Conservation (phyloP, 2,888 invertebrate genomes). For the Scrobipalpa atriplicella region DNA sequence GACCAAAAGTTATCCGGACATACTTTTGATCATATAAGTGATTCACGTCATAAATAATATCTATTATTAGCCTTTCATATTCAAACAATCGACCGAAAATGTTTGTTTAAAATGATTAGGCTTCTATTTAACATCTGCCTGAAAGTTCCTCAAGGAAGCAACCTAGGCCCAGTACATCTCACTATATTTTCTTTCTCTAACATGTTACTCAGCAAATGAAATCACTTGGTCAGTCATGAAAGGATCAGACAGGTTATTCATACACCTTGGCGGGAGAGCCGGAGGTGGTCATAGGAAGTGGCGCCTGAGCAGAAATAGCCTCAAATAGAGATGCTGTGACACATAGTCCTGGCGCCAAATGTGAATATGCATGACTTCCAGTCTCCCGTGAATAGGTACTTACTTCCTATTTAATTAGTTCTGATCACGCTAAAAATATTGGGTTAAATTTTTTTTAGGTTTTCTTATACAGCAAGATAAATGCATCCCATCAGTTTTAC, state of each 20-base stretch:
- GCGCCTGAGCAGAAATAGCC: slow-evolving; percentile 57
- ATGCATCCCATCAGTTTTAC: too few relatives aligned
- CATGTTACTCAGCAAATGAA: slow-evolving; percentile 7
- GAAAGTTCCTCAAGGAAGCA: neutral
- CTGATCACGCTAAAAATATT: too few relatives aligned
- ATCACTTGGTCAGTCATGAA: neutral
- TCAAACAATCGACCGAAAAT: neutral
- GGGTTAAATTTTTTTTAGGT: too few relatives aligned
- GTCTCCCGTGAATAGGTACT: neutral
- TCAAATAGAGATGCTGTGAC: slow-evolving; percentile 49
- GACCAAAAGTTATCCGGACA: too few relatives aligned
- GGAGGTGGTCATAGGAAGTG: slow-evolving; percentile 23
- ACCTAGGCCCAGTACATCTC: neutral
- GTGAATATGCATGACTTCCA: neutral
- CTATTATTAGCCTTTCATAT: too few relatives aligned
- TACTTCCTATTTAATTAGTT: neutral
- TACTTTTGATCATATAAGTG: too few relatives aligned
- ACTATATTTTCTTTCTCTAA: neutral
- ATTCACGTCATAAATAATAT: too few relatives aligned
- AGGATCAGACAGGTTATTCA: slow-evolving; percentile 9
- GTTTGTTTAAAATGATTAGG: neutral
- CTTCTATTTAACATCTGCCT: neutral
- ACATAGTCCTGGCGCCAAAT: slow-evolving; percentile 18
- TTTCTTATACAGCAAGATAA: too few relatives aligned
- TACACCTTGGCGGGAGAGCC: slow-evolving; percentile 15